Evolutionary conservation across 1,140 invertebrate genomes (phyloP), one percentile per base, ranked within the genome.

Genomic region (Drosophila obscura): DNA sequence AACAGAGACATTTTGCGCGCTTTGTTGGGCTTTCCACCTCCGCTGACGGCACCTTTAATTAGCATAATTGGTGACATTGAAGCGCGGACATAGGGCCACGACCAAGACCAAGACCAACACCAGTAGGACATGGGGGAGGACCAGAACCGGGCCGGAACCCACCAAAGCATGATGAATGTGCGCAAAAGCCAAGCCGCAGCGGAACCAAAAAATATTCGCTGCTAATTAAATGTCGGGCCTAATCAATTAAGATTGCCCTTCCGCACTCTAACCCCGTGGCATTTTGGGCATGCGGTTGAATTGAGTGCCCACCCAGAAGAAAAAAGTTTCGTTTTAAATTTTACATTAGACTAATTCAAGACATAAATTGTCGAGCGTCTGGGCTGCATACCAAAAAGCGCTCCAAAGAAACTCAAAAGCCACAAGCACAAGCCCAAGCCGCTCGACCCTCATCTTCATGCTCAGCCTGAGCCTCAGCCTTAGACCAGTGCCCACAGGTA

Each of bases 291-390:
- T 60, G 11, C 46, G 52, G 16, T 46, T 45, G 16, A 53, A 53
- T 53, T 63, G 35, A 50, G 22, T 31, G 39, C 19, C 24, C 44
- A 35, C 45, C 39, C 41, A 44, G 9, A 59, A 19, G 16, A 53
- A 26, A 39, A 39, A 65, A 44, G 52, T 39, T 61, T 31, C 61
- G 53, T 50, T 67, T 67, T 84, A 64, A 73, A 89, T 90, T 90
- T 77, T 90, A 85, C 81, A 90, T 90, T 85, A 90, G 73, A 77
- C 85, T 90, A 90, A 85, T 90, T 85, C 71, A 85, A 73, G 71
- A 69, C 63, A 89, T 84, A 90, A 90, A 90, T 90, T 90, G 76
- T 62, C 63, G 73, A 53, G 62, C 64, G 74, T 66, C 77, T 89
- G 73, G 35, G 49, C 69, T 64, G 85, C 68, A 89, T 90, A 84